Evolutionary conservation across 1,140 invertebrate species (phyloP), one percentile per base, ranked within the genome.

Genomic region (Leucophenga varia): DNA sequence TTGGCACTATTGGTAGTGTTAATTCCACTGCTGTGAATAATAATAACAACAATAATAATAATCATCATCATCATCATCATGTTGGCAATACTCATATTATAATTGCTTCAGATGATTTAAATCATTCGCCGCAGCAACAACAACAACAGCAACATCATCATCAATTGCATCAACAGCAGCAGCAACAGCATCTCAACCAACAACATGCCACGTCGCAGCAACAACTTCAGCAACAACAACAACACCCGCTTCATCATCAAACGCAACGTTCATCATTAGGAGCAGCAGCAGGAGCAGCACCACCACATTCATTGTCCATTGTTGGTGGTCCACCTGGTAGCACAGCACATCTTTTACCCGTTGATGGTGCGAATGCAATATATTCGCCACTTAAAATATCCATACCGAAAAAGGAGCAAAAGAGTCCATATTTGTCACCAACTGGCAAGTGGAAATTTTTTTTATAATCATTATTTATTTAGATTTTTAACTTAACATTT

Each of bases 341-440:
- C 6, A 16, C 12, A n/a, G 32, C 59, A 4, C 59, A 68, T 43
- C 49, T 64, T 16, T 41, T 67, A 16, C 38, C 44, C 13, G 49
- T 50, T 49, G 63, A 63, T 32, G 32, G 32, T 3, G 56, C 54
- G 34, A n/a, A 55, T 49, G 69, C 60, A 46, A 72, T 75, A 30
- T 75, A 74, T 47, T 61, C 72, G 36, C 73, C 73, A 40, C 57
- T 75, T 31, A 74, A 75, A 47, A 75, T 75, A 54, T 68, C 73
- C 44, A 75, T 75, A 65, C 73, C 73, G 46, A 73, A 75, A 47
- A 67, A 69, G 55, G 72, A 75, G 49, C 69, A 73, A 47, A 83
- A 86, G 56, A 95, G 92, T 75, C 95, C 95, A 8, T 93, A 94
- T 68, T 92, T 93, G 31, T 97, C 95, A 64, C 71, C 71, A 65